phyloP scores from a whole-genome alignment of 2,888 invertebrate genomes.

The Apodemia mormo region DNA sequence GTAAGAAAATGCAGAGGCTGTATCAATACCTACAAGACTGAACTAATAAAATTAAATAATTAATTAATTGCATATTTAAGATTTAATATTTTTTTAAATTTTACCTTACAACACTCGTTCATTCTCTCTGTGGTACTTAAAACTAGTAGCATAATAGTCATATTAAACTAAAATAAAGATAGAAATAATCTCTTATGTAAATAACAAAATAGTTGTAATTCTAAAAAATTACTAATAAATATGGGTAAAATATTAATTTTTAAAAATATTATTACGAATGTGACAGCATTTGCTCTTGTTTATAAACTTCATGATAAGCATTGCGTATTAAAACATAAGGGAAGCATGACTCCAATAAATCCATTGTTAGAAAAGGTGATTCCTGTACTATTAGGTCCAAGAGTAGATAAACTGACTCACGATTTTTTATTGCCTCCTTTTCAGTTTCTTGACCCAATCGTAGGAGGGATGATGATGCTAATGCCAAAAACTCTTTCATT shows the following conservation, averaged over 20 bases:
- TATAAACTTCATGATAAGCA: constrained; percentile 98
- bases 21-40: too few relatives aligned
- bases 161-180: not conserved
- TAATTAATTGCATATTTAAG: too few relatives aligned
- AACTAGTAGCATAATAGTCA: not conserved
- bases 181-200: not conserved
- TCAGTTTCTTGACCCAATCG: constrained; percentile 97
- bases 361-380: constrained; percentile 99
- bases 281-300: constrained; percentile 87
- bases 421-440: constrained; percentile 94
- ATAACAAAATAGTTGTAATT: not conserved
- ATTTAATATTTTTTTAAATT: not conserved
- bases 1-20: too few relatives aligned
- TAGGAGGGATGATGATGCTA: constrained; percentile 97
- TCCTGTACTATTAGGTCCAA: constrained; percentile 99
- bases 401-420: constrained; percentile 98
- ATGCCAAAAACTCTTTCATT: constrained; percentile 96
- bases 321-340: constrained; percentile 98
- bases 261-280: constrained; percentile 58
- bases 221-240: not conserved
- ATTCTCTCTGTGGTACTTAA: not conserved
- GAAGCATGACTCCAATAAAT: constrained; percentile 98
- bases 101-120: not conserved
- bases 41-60: too few relatives aligned
- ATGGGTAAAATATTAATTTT: not conserved